phyloP scores from a whole-genome alignment of 2,797 vertebrate genomes.

The Cyclura pinguis region DNA sequence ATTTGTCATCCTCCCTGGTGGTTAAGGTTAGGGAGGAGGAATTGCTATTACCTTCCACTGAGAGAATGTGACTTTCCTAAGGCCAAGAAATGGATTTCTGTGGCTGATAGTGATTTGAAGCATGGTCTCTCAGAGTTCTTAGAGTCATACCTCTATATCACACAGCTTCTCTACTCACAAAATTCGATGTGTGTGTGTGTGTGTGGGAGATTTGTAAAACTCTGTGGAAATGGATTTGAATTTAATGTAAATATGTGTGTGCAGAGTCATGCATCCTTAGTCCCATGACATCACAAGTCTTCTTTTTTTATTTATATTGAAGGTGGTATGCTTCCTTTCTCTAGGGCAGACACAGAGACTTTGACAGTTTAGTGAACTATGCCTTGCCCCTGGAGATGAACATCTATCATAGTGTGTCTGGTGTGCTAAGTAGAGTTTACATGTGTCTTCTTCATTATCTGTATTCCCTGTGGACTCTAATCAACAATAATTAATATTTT shows the following conservation, averaged over 20 bases:
- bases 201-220: neutral
- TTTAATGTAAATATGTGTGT: neutral
- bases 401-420: neutral
- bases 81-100: no score
- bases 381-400: neutral
- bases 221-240: neutral
- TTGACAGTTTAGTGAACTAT: neutral
- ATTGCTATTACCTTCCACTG: no score
- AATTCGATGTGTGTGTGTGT: neutral
- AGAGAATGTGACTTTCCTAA: no score
- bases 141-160: no score
- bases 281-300: neutral
- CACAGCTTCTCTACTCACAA: no score
- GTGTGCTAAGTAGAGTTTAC: neutral
- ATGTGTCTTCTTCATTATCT: neutral
- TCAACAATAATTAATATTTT: neutral
- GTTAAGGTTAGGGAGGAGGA: no score
- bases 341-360: neutral
- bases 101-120: no score
- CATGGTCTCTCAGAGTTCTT: no score
- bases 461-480: neutral
- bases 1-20: neutral
- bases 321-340: neutral
- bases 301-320: neutral
- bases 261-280: no score